phyloP scores from a whole-genome alignment of 1,140 invertebrate genomes.

The Eupeodes corollae region DNA sequence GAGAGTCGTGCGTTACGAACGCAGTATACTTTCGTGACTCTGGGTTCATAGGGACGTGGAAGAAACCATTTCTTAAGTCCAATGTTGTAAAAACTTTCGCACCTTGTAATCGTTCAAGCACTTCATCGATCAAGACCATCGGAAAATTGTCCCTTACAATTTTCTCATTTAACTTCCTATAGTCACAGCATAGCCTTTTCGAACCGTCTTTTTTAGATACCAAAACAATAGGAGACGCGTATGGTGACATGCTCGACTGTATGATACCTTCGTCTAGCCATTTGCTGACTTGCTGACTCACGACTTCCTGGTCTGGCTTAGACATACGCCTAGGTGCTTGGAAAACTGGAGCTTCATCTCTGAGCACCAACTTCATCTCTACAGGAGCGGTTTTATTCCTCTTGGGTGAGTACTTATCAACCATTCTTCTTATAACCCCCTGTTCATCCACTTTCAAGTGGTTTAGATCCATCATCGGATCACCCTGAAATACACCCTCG shows the following conservation, averaged over 20 bases:
- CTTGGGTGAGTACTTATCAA: background rate
- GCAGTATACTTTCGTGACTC: background rate
- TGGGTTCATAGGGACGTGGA: constrained; percentile 6
- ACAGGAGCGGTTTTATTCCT: background rate
- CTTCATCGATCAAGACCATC: constrained; percentile 21
- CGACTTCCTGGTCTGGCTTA: constrained; percentile 14
- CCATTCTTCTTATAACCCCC: background rate
- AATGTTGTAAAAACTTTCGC: constrained; percentile 15
- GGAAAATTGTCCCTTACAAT: constrained; percentile 17
- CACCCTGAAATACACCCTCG: too few relatives aligned
- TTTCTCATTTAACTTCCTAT: constrained; percentile 11
- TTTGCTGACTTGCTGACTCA: constrained; percentile 21
- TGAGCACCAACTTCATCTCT: constrained; percentile 9
- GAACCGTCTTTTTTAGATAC: constrained; percentile 15
- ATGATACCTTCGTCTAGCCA: constrained; percentile 24
- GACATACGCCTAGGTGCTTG: constrained; percentile 19
- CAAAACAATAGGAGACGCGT: constrained; percentile 16
- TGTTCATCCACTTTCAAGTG: too few relatives aligned
- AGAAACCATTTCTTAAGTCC: constrained; percentile 16
- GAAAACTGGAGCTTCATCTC: constrained; percentile 14
- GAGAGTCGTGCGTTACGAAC: background rate
- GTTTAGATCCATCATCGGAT: too few relatives aligned
- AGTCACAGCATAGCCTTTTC: constrained; percentile 13
- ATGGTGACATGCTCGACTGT: constrained; percentile 8
- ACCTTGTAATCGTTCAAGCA: constrained; percentile 13